These are phyloP conservation scores for Drosophila silvestris DNA, from an alignment of 2,888 invertebrate species.

Conservation along the genomic window DNA sequence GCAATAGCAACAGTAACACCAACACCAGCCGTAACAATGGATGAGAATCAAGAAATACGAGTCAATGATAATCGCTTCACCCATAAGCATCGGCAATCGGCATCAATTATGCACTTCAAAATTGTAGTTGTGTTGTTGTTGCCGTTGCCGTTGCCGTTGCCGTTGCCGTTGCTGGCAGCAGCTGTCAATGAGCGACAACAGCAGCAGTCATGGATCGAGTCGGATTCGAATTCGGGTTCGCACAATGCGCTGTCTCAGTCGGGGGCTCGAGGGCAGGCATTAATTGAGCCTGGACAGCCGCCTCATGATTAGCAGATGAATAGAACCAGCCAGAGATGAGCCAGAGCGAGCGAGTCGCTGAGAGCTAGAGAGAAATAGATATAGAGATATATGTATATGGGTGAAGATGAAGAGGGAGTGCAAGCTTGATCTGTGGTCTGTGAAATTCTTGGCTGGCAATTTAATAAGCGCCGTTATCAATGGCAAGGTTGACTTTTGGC, in stretches of 20 bases:
- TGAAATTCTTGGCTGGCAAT: conserved; percentile 22
- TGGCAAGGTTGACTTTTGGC: conserved; percentile 43
- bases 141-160: conserved; percentile 2
- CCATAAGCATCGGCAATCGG: conserved; percentile 47
- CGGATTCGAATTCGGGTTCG: conserved; percentile 1
- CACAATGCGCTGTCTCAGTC: conserved; percentile 11
- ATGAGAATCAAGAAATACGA: conserved; percentile 15
- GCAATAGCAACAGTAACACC: conserved; percentile 28
- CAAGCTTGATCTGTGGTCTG: conserved; percentile 20
- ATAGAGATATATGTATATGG: neutral
- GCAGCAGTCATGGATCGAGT: conserved; percentile 26
- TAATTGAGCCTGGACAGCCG: conserved; percentile 30
- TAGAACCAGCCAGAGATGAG: conserved; percentile 5
- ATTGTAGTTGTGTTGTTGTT: conserved; percentile 61
- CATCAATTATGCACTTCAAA: conserved; percentile 69
- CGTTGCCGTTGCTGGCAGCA: conserved; percentile 31
- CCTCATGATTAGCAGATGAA: conserved; percentile 40
- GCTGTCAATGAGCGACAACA: conserved; percentile 34
- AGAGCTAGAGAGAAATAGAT: neutral
- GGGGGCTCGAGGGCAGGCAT: conserved; percentile 31
- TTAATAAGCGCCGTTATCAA: conserved; percentile 36
- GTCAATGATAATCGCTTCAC: conserved; percentile 41
- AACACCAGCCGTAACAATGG: conserved; percentile 11
- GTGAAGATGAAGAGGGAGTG: neutral
- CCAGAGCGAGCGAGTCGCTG: neutral